Evolutionary conservation across 1,140 invertebrate species (phyloP).

Genomic region (Goniozus legneri): DNA sequence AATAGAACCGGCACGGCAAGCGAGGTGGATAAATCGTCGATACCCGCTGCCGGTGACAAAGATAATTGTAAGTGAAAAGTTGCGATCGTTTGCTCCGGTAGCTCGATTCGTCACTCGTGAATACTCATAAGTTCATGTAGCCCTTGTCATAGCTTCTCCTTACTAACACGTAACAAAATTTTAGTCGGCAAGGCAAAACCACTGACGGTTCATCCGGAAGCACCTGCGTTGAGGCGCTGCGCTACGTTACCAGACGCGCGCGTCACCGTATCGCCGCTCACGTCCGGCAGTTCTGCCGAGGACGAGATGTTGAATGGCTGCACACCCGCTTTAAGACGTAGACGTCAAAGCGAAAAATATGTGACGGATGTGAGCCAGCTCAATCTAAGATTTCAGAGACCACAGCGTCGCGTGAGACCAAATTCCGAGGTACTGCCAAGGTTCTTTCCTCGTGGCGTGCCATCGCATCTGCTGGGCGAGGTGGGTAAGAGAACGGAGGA

Average conservation of each 20-base stretch:
- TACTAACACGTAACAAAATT: conserved; percentile 43
- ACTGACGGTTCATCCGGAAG: conserved; percentile 32
- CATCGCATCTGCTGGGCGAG: conserved; percentile 52
- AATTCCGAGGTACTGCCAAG: conserved; percentile 37
- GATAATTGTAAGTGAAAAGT: conserved; percentile 27
- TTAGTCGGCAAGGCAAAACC: conserved; percentile 39
- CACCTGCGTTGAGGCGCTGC: conserved; percentile 41
- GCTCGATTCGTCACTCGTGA: too few relatives aligned
- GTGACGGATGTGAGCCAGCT: conserved; percentile 70
- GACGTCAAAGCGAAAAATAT: conserved; percentile 69
- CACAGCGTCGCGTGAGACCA: conserved; percentile 50
- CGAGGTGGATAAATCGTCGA: conserved; percentile 35
- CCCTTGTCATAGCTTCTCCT: too few relatives aligned
- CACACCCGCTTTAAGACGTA: conserved; percentile 66
- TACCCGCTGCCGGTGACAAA: conserved; percentile 30
- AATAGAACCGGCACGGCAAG: conserved; percentile 38
- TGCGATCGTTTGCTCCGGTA: too few relatives aligned
- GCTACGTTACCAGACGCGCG: conserved; percentile 49
- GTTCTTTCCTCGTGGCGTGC: conserved; percentile 48
- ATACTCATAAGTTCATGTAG: conserved; percentile 7
- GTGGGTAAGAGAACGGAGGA: conserved; percentile 44
- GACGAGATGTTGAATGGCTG: conserved; percentile 52
- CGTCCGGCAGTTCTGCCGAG: conserved; percentile 47
- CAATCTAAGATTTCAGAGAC: conserved; percentile 69
- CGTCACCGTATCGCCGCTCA: conserved; percentile 35